Percentiles rank a stretch among this genome's conserved stretches.
Conservation (phyloP, 2,797 vertebrate genomes). For the Vipera latastei region DNA sequence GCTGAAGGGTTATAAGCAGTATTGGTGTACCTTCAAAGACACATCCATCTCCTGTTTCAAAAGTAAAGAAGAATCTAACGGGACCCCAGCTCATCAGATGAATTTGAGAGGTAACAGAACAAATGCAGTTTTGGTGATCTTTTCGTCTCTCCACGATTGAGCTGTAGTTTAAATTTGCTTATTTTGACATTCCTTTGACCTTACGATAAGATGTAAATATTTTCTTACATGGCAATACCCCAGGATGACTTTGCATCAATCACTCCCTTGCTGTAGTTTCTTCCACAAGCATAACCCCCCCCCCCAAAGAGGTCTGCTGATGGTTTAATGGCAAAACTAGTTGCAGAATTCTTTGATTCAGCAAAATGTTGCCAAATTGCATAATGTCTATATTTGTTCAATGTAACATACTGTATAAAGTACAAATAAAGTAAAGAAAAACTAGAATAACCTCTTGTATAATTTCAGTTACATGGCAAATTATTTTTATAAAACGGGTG, state of each 20-base stretch:
- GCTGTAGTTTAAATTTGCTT: not conserved
- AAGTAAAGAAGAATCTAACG: slow-evolving; percentile 93
- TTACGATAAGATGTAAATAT: not conserved
- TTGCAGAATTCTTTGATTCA: not conserved
- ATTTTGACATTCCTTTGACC: not conserved
- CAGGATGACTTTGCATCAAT: not conserved
- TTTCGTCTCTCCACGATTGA: not conserved
- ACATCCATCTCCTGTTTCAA: slow-evolving; percentile 99
- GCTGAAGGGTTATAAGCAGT: slow-evolving; percentile 96
- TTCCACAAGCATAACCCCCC: not conserved
- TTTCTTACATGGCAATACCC: not conserved
- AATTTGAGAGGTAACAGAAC: slow-evolving; percentile 87
- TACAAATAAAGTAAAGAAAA: slow-evolving; percentile 64
- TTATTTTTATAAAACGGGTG: not conserved
- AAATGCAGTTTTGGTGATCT: fast-evolving
- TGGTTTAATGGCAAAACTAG: not conserved
- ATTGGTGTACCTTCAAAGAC: slow-evolving; percentile 99
- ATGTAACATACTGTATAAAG: not conserved
- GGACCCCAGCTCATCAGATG: slow-evolving; percentile 93
- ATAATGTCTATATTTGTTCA: not conserved
- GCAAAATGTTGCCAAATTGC: not conserved
- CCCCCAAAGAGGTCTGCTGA: not conserved
- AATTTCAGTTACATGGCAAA: not conserved
- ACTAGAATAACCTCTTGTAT: not conserved
- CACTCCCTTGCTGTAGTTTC: not conserved